Evolutionary conservation across 2,888 invertebrate genomes (phyloP).

Genomic region (Boloria selene): DNA sequence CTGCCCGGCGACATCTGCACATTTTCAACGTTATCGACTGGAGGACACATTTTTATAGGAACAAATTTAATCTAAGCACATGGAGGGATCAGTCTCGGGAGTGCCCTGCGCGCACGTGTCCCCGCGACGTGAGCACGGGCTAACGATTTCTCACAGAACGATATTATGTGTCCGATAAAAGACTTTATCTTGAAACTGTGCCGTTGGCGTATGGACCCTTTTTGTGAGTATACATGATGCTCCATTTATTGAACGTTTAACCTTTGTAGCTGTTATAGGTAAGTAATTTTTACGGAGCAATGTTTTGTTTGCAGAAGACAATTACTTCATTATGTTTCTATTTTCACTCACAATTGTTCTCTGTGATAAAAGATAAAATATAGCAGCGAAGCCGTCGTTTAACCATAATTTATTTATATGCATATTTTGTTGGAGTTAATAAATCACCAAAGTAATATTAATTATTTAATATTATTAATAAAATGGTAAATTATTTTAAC

Average conservation of each 20-base stretch:
- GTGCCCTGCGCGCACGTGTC: conserved; percentile 70
- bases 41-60: conserved; percentile 76
- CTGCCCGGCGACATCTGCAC: conserved; percentile 75
- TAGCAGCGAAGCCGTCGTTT: conserved; percentile 3
- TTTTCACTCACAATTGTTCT: conserved; percentile 18
- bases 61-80: conserved; percentile 79
- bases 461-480: background rate
- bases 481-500: no score
- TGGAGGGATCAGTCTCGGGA: conserved; percentile 76
- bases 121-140: conserved; percentile 63
- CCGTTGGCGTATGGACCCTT: conserved; percentile 50
- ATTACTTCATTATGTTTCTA: conserved; percentile 17
- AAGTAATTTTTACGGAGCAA: conserved; percentile 10
- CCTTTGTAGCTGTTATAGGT: conserved; percentile 7
- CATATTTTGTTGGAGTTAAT: conserved; percentile 7
- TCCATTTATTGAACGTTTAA: conserved; percentile 32
- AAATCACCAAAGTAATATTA: background rate
- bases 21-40: conserved; percentile 74
- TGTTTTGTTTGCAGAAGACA: conserved; percentile 1
- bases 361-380: conserved; percentile 17
- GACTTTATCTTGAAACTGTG: conserved; percentile 62
- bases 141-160: conserved; percentile 71
- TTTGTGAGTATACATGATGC: conserved; percentile 31
- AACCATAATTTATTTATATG: conserved; percentile 12
- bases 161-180: conserved; percentile 70